Conservation (phyloP, 2,888 invertebrate species). For the Diplazon laetatorius region DNA sequence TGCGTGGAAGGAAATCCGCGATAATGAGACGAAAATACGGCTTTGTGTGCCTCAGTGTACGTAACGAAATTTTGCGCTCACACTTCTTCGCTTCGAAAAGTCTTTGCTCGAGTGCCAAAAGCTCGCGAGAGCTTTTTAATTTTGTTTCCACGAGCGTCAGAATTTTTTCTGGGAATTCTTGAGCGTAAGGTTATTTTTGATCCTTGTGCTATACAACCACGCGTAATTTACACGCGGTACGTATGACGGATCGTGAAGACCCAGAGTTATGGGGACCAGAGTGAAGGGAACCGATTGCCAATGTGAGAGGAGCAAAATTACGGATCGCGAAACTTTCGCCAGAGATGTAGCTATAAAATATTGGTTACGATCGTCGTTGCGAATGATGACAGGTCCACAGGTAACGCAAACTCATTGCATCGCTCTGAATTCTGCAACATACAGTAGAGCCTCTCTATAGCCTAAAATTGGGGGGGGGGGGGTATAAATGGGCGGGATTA, state of each 20-base stretch:
- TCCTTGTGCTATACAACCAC: conserved; percentile 60
- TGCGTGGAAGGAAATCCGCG: conserved; percentile 43
- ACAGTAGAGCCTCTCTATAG: too few relatives aligned
- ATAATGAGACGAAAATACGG: conserved; percentile 24
- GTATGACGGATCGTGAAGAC: conserved; percentile 69
- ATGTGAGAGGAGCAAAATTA: too few relatives aligned
- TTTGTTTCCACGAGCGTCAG: conserved; percentile 70
- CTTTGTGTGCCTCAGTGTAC: conserved; percentile 22
- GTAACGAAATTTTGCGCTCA: conserved; percentile 20
- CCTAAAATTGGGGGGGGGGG: too few relatives aligned
- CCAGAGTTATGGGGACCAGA: too few relatives aligned
- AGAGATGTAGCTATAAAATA: too few relatives aligned
- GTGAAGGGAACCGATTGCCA: too few relatives aligned
- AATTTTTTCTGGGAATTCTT: conserved; percentile 77
- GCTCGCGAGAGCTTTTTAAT: conserved; percentile 58
- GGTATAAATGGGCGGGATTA: too few relatives aligned
- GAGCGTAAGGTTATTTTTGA: conserved; percentile 68
- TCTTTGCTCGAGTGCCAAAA: conserved; percentile 47
- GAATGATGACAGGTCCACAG: too few relatives aligned
- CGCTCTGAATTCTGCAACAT: too few relatives aligned
- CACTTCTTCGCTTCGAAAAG: conserved; percentile 4
- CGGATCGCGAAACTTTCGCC: too few relatives aligned
- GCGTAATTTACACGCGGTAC: conserved; percentile 20
- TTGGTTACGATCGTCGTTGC: too few relatives aligned
- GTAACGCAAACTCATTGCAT: too few relatives aligned